Conservation (phyloP, 2,888 invertebrate genomes). For the Lycophotia porphyrea region DNA sequence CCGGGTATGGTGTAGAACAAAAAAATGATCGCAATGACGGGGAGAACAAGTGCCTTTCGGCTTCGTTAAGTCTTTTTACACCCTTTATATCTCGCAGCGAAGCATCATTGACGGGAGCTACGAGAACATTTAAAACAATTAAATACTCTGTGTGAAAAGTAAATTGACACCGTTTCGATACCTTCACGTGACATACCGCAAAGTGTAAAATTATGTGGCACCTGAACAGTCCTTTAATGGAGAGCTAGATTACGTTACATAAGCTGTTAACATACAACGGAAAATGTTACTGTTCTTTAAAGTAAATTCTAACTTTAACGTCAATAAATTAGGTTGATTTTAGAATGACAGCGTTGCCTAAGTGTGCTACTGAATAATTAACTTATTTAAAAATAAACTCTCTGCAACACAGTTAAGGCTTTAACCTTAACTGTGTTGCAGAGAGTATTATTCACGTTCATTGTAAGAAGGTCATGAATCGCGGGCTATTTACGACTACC, state of each 20-base stretch:
- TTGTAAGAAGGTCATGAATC: not conserved
- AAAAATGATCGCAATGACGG: too few relatives aligned
- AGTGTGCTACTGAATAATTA: not conserved
- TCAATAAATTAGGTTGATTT: not conserved
- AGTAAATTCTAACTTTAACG: conserved; percentile 9
- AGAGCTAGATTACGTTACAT: conserved; percentile 13
- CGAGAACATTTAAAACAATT: conserved; percentile 35
- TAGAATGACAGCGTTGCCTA: not conserved
- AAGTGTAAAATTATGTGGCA: conserved; percentile 4
- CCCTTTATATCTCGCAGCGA: not conserved
- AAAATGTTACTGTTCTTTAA: not conserved
- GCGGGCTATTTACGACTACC: not conserved
- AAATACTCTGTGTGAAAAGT: conserved; percentile 32
- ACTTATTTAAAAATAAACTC: too few relatives aligned
- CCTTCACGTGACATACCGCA: conserved; percentile 21
- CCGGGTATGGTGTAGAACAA: too few relatives aligned
- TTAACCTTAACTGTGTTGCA: too few relatives aligned
- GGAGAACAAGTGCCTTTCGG: too few relatives aligned
- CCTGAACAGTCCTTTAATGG: conserved; percentile 9
- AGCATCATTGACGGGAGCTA: not conserved
- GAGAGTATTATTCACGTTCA: not conserved
- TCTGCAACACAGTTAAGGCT: not conserved
- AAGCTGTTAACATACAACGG: not conserved
- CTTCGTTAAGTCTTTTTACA: too few relatives aligned
- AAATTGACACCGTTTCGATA: conserved; percentile 38